Evolutionary conservation across 2,888 invertebrate genomes (phyloP).

Genomic region (Thymelicus acteon): DNA sequence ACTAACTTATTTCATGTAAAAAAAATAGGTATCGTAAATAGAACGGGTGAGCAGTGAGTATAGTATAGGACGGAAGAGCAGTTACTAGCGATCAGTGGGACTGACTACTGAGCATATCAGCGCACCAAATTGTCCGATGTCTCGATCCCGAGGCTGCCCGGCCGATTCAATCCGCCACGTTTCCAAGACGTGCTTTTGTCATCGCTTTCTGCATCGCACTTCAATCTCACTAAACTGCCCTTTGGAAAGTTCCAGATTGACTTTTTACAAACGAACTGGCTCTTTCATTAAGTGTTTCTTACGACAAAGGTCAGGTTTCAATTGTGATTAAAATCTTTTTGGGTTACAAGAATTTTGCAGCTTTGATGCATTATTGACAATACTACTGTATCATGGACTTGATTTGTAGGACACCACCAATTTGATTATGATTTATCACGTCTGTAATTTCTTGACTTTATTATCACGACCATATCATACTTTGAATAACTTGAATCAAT

Average conservation of each 20-base stretch:
- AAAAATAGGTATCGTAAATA: no score
- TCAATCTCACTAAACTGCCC: constrained; percentile 34
- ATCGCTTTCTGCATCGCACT: constrained; percentile 32
- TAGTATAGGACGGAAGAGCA: no score
- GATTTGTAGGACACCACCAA: no score
- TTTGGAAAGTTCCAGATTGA: constrained; percentile 37
- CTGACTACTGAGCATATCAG: background rate
- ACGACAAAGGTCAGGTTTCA: constrained; percentile 21
- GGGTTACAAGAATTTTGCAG: constrained; percentile 12
- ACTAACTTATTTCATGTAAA: no score
- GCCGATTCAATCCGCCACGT: constrained; percentile 12
- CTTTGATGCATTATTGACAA: background rate
- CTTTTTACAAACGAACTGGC: constrained; percentile 34
- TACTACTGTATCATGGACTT: no score
- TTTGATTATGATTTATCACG: no score
- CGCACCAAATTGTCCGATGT: constrained; percentile 4
- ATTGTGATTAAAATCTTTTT: constrained; percentile 27
- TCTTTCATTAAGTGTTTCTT: constrained; percentile 35
- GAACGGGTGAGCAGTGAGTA: background rate
- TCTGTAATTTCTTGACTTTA: no score
- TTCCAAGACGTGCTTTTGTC: constrained; percentile 33
- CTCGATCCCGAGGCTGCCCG: background rate
- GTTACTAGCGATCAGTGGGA: no score
- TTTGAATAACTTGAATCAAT: background rate
- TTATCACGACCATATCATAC: background rate